Evolutionary conservation across 1,140 invertebrate species (phyloP).

Genomic region (Diabrotica undecimpunctata): DNA sequence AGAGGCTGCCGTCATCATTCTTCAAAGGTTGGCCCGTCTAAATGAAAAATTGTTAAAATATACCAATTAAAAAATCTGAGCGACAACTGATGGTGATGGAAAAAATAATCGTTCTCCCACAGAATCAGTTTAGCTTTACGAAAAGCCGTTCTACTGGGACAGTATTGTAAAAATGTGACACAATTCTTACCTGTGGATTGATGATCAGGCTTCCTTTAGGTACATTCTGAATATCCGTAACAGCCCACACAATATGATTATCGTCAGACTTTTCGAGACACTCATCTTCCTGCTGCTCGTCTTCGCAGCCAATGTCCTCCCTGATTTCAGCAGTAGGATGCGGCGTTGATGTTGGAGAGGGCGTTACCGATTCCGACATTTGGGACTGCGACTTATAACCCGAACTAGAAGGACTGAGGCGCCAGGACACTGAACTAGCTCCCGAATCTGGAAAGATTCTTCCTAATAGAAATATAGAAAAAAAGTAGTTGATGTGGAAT

Average conservation of each 20-base stretch:
- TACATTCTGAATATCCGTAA: slow-evolving; percentile 76
- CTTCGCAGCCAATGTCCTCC: slow-evolving; percentile 30
- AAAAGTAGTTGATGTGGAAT: background rate
- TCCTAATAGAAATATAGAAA: slow-evolving; percentile 9
- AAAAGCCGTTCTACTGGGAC: no score
- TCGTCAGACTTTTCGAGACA: slow-evolving; percentile 29
- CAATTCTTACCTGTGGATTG: slow-evolving; percentile 65
- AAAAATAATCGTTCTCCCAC: no score
- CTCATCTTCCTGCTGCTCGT: slow-evolving; percentile 24
- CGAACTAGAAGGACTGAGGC: slow-evolving; percentile 76
- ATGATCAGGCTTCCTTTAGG: slow-evolving; percentile 82
- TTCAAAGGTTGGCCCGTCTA: slow-evolving; percentile 61
- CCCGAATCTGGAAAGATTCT: slow-evolving; percentile 55
- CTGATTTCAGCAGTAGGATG: slow-evolving; percentile 34
- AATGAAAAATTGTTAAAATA: background rate
- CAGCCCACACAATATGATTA: slow-evolving; percentile 73
- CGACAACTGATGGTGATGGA: background rate
- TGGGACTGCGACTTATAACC: slow-evolving; percentile 73
- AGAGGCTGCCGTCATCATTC: slow-evolving; percentile 66
- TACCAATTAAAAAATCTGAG: background rate
- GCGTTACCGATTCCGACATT: slow-evolving; percentile 70
- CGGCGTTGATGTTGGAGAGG: slow-evolving; percentile 61
- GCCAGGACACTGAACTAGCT: slow-evolving; percentile 65
- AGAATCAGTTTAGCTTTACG: no score
- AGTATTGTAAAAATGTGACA: no score